Evolutionary conservation across 2,888 invertebrate genomes (phyloP).

Genomic region (Omphaloscelis lunosa): DNA sequence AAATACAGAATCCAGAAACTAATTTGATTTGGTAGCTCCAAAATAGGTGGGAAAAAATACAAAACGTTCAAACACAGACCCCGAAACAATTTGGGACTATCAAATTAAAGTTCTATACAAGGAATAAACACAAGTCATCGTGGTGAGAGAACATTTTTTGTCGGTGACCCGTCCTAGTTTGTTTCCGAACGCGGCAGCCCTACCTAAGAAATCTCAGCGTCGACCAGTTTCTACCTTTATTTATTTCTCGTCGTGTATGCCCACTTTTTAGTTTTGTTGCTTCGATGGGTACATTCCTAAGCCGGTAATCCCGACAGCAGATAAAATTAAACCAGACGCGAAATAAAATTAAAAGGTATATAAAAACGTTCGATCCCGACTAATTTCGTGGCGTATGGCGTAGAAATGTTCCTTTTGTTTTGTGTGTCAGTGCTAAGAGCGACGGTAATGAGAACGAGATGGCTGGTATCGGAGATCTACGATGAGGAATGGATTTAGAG

Average conservation of each 20-base stretch:
- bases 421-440: constrained; percentile 60
- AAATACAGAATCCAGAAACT: constrained; percentile 52
- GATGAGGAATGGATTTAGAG: constrained; percentile 59
- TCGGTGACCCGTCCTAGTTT: constrained; percentile 59
- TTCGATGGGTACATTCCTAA: constrained; percentile 89
- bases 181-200: constrained; percentile 69
- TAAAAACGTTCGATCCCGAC: constrained; percentile 88
- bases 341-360: constrained; percentile 90
- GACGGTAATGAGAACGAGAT: constrained; percentile 63
- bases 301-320: constrained; percentile 90
- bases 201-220: constrained; percentile 85
- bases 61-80: constrained; percentile 62
- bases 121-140: constrained; percentile 68
- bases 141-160: constrained; percentile 68
- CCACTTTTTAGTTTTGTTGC: constrained; percentile 88
- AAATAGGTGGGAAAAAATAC: constrained; percentile 59
- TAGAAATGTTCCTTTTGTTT: constrained; percentile 74
- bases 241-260: constrained; percentile 88
- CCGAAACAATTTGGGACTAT: constrained; percentile 70
- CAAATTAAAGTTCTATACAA: constrained; percentile 71
- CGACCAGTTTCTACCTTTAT: constrained; percentile 88
- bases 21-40: constrained; percentile 59
- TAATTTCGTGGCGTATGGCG: constrained; percentile 89
- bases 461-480: constrained; percentile 67
- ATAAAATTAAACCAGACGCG: constrained; percentile 91